Evolutionary conservation across 2,888 invertebrate genomes (phyloP).

Genomic region (Laothoe populi): DNA sequence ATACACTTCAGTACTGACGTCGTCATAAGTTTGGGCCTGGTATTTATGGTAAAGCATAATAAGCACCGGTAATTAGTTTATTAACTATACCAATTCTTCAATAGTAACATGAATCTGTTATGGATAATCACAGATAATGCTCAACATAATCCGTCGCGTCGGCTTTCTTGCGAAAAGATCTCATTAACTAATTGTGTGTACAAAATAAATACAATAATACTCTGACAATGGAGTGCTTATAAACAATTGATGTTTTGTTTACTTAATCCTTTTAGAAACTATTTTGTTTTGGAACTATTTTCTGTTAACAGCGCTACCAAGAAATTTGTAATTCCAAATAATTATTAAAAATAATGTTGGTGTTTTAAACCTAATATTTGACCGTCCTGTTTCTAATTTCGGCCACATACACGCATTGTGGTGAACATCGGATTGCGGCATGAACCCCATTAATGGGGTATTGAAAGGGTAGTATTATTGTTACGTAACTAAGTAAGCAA

Average conservation of each 20-base stretch:
- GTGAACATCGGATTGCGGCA: background rate
- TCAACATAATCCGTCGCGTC: slow-evolving; percentile 4
- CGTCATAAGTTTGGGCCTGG: too few species aligned
- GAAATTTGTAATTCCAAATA: background rate
- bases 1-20: slow-evolving; percentile 16
- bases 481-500: slow-evolving; percentile 3
- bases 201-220: background rate
- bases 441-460: slow-evolving; percentile 1
- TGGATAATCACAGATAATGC: background rate
- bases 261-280: background rate
- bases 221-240: background rate
- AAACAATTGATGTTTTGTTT: background rate
- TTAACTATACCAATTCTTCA: slow-evolving; percentile 1
- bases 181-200: slow-evolving; percentile 17
- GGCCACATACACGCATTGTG: background rate
- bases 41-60: background rate
- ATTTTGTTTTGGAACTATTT: background rate
- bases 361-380: background rate
- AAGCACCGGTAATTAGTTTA: background rate
- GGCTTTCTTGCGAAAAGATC: background rate
- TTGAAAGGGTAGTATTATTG: slow-evolving; percentile 2
- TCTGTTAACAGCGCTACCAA: background rate
- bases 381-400: background rate
- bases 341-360: background rate
- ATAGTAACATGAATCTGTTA: background rate